Base-by-base conservation (phyloP, 1,140 invertebrate species). In the Panagrolaimus sp. region DNA sequence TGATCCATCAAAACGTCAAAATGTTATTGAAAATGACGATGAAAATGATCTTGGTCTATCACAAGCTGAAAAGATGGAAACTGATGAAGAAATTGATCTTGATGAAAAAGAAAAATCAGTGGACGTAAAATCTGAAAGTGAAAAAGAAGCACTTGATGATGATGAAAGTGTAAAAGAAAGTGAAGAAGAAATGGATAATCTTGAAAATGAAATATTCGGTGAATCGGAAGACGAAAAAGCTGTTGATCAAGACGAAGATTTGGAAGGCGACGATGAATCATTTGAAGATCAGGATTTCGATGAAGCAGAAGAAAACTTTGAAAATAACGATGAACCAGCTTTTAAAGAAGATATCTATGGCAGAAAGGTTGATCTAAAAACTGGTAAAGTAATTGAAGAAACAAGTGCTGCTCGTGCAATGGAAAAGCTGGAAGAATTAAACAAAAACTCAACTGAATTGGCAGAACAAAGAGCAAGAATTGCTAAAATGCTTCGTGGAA, bases 271-370 rank as follows among this genome's bases (percentile, higher is more conserved):
- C 12, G 15, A 28, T 14, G 63, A 8, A 9, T 32, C 58, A 24
- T 9, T 46, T 3, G 32, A 45, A 1, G 52, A 43, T 9, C 24
- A 38, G 4, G 68, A 9, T 26, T 70, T 73, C 8, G 69, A 70
- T n/a, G 46, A 52, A 5, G 69, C 5, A 14, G 69, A 69, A 43
- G 66, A 71, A 5, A 10, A 73, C 15, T 70, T 24, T 9, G 69
- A 69, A 43, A n/a, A n/a, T n/a, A n/a, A n/a, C n/a, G 69, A 72
- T n/a, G 69, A 70, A 26, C 24, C 14, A 17, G 17, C 14, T 10
- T 5, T 55, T 26, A 63, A 26, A 12, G 70, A 71, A 46, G 70
- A 71, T 21, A 71, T 71, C 32, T 71, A 71, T 43, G 70, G 70
- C 7, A 72, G 70, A 9, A 58, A 70, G 17, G 44, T 71, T 15